Evolutionary conservation across 2,797 vertebrate genomes (phyloP), one percentile per base, ranked within the genome.

Genomic region (Naso thynnoides): DNA sequence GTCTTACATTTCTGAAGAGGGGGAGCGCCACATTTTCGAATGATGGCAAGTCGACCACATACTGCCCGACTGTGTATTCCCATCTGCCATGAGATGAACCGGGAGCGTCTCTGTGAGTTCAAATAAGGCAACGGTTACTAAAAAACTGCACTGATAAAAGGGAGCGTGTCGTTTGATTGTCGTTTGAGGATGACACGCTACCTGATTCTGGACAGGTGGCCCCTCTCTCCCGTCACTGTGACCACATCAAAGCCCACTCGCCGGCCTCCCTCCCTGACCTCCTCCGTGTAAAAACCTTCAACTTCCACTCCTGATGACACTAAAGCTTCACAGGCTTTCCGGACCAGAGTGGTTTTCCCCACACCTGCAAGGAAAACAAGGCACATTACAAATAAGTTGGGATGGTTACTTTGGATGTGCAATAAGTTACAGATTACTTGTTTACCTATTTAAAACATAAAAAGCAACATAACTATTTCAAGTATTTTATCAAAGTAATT

Each of bases 211-310:
- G 98, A 97, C 82, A 99, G 94, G 87, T 88, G 94, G 60, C 95
- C 96, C 86, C 95, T 94, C 70, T 92, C 88, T 64, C 97, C 97
- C 10, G 94, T 90, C 78, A 98, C 62, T 1, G 98, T 98, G 89
- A 99, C 96, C 3, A 99, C 95, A 90, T 99, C 98, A 84, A 99
- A 99, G 81, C 98, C 98, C 14, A 96, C 91, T 92, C 98, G 95
- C 61, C 95, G 95, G 62, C 96, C 96, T 49, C 94, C 90, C 74
- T 95, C 93, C 73, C 96, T 94, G 77, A 99, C 95, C 93, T 99
- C 98, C 83, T 98, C 95, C 0, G 98, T 99, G 91, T 97, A 98
- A 94, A 99, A 99, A 26, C 98, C 98, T 68, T 96, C 95, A 13
- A 95, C 73, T 6, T 85, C 79, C 70, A 95, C 27, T 0, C 95